These are phyloP conservation scores for Eurystomus glaucurus DNA, from an alignment of 2,797 vertebrate species.

Conservation along the genomic window DNA sequence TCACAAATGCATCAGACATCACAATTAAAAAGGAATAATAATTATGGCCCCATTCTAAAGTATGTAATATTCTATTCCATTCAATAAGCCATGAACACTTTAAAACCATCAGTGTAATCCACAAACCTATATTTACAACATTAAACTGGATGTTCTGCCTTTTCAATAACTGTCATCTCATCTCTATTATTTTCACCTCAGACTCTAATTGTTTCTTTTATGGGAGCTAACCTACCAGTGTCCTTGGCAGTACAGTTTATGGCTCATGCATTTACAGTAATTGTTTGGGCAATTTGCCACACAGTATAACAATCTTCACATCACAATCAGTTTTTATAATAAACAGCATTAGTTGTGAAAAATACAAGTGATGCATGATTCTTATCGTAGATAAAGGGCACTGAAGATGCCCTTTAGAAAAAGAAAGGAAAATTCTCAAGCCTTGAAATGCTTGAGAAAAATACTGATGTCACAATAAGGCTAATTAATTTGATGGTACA, in stretches of 20 bases:
- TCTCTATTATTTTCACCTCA: constrained; percentile 78
- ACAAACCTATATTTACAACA: constrained; percentile 75
- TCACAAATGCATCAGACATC: constrained; percentile 75
- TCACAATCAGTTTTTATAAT: constrained; percentile 69
- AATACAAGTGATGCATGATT: constrained; percentile 55
- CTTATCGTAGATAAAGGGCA: constrained; percentile 64
- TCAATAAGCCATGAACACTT: constrained; percentile 71
- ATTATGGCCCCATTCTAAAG: constrained; percentile 65
- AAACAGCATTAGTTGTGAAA: constrained; percentile 75
- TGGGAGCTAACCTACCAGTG: constrained; percentile 73
- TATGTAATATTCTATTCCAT: constrained; percentile 71
- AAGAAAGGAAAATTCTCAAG: constrained; percentile 61
- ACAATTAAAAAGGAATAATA: constrained; percentile 74
- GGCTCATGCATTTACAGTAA: constrained; percentile 74
- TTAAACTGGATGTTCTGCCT: constrained; percentile 69
- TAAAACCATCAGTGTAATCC: constrained; percentile 72
- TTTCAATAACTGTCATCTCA: constrained; percentile 76
- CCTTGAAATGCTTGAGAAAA: constrained; percentile 61
- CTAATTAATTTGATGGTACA: constrained; percentile 76
- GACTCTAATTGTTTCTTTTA: constrained; percentile 82
- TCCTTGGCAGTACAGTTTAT: constrained; percentile 78
- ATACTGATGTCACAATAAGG: constrained; percentile 65
- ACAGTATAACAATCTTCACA: constrained; percentile 67
- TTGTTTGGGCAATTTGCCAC: constrained; percentile 79
- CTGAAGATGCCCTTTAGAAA: constrained; percentile 68